These are phyloP conservation scores for Eupithecia vulgata DNA, from an alignment of 2,888 invertebrate genomes.

Conservation along the genomic window DNA sequence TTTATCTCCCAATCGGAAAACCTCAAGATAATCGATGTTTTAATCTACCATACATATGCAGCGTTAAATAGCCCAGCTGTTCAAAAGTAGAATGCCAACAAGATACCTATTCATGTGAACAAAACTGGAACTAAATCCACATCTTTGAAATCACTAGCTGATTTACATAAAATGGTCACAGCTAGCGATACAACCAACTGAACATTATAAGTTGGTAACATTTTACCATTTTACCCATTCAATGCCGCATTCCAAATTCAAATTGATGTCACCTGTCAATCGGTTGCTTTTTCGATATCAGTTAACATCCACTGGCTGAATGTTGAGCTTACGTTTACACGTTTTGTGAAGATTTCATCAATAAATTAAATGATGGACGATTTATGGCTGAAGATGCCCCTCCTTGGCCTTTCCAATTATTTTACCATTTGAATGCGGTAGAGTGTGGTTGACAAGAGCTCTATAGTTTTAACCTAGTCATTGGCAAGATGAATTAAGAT, in stretches of 20 bases:
- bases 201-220: slow-evolving; percentile 4
- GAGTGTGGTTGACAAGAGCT: slow-evolving; percentile 1
- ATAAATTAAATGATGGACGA: slow-evolving; percentile 21
- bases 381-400: slow-evolving; percentile 18
- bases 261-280: slow-evolving; percentile 37
- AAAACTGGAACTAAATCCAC: not conserved
- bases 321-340: slow-evolving; percentile 24
- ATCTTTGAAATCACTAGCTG: not conserved
- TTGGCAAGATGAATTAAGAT: not conserved
- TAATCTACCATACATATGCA: slow-evolving; percentile 17
- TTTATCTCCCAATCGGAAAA: slow-evolving; percentile 7
- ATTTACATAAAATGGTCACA: slow-evolving; percentile 6
- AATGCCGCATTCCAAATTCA: slow-evolving; percentile 31
- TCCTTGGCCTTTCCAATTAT: slow-evolving; percentile 25
- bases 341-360: slow-evolving; percentile 26
- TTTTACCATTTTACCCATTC: slow-evolving; percentile 16
- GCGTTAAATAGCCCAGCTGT: slow-evolving; percentile 16
- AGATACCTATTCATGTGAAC: not conserved
- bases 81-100: slow-evolving; percentile 9
- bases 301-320: slow-evolving; percentile 18
- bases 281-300: slow-evolving; percentile 24
- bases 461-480: not conserved
- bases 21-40: slow-evolving; percentile 8
- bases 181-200: not conserved
- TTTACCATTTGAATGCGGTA: slow-evolving; percentile 28